Evolutionary conservation across 2,113 vertebrate species (phyloP).

Genomic region (Tetraodon nigroviridis): DNA sequence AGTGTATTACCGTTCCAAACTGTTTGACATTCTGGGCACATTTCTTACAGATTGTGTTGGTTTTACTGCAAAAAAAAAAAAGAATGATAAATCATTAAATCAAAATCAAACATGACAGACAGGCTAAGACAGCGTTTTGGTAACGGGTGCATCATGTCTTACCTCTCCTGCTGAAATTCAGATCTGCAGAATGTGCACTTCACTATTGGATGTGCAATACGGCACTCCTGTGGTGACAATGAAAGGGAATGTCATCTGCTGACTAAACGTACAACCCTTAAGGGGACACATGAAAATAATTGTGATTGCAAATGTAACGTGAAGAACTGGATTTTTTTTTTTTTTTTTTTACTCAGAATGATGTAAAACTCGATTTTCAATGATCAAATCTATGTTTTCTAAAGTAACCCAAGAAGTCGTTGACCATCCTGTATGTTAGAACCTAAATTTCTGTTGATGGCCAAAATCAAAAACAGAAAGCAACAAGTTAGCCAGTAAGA

Average conservation of each 20-base stretch:
- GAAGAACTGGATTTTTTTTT: too few relatives aligned
- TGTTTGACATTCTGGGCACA: slow-evolving; percentile 99
- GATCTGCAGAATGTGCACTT: slow-evolving; percentile 97
- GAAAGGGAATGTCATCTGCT: slow-evolving; percentile 11
- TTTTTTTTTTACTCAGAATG: too few relatives aligned
- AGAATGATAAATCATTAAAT: not conserved
- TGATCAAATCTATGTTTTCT: too few relatives aligned
- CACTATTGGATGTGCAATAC: slow-evolving; percentile 95
- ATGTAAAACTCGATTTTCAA: too few relatives aligned
- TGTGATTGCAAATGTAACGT: too few relatives aligned
- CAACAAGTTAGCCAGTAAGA: slow-evolving; percentile 19
- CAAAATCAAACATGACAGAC: not conserved
- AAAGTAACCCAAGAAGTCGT: too few relatives aligned
- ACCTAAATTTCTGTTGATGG: too few relatives aligned
- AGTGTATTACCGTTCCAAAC: slow-evolving; percentile 89
- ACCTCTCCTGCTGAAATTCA: slow-evolving; percentile 98
- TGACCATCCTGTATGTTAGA: too few relatives aligned
- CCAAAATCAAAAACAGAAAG: not conserved
- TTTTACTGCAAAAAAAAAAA: slow-evolving; percentile 82
- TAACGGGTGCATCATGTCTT: slow-evolving; percentile 24
- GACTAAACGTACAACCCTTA: not conserved
- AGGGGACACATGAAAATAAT: too few relatives aligned
- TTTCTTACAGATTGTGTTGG: slow-evolving; percentile 99
- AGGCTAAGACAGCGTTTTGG: too few relatives aligned
- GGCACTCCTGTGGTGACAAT: slow-evolving; percentile 82